A percentile compares a stretch with the other conserved stretches of the same genome.
Conservation (phyloP, 2,888 invertebrate species). For the Selenia dentaria region DNA sequence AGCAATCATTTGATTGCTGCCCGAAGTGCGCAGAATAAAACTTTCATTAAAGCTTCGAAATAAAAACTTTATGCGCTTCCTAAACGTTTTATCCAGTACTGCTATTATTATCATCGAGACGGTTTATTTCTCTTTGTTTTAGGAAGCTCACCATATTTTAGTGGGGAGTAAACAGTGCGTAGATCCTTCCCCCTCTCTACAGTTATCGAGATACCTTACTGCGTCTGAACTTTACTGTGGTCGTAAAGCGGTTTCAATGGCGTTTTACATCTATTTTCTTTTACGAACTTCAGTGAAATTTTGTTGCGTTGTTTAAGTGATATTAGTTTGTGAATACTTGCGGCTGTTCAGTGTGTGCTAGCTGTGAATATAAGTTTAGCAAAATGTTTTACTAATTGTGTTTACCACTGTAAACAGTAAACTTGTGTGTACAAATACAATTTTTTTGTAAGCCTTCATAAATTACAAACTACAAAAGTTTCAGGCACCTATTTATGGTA, state of each 20-base stretch:
- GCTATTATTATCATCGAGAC: constrained; percentile 5
- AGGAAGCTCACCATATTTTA: constrained; percentile 9
- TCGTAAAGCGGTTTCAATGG: constrained; percentile 4
- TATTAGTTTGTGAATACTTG: too few relatives aligned
- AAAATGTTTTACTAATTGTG: too few relatives aligned
- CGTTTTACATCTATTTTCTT: background rate
- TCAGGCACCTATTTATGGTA: too few relatives aligned
- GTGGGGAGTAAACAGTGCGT: constrained; percentile 11
- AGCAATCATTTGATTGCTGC: constrained; percentile 3
- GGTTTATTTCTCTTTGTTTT: constrained; percentile 12
- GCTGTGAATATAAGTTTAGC: too few relatives aligned
- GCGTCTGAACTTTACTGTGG: constrained; percentile 1
- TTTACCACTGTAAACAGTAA: too few relatives aligned
- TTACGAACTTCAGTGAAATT: background rate
- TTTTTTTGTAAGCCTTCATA: too few relatives aligned
- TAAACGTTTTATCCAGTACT: constrained; percentile 13
- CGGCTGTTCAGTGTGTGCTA: too few relatives aligned
- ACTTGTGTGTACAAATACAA: too few relatives aligned
- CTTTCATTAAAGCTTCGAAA: constrained; percentile 11
- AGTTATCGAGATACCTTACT: constrained; percentile 4
- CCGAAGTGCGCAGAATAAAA: constrained; percentile 15
- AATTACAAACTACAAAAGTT: too few relatives aligned
- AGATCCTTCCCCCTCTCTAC: background rate
- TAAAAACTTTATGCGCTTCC: constrained; percentile 12
- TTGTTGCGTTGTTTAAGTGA: too few relatives aligned